A percentile compares a stretch with the other conserved stretches of the same genome.
These are phyloP conservation scores for Lydus trimaculatus DNA, from an alignment of 2,888 invertebrate genomes.

Conservation along the genomic window DNA sequence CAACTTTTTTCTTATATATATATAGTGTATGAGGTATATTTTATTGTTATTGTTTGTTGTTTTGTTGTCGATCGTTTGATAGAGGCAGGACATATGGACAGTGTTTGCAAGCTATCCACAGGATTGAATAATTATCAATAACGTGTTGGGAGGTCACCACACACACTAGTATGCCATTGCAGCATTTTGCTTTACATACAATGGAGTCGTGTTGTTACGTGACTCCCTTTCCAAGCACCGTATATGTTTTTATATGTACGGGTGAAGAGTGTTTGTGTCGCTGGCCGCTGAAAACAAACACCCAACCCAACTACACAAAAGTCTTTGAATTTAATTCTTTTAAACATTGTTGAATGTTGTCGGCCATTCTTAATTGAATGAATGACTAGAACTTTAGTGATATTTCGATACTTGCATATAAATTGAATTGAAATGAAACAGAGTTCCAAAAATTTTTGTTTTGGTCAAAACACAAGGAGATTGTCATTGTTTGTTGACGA, in stretches of 20 bases:
- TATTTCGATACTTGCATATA: conserved; percentile 3
- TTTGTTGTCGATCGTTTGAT: neutral
- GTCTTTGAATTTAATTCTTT: conserved; percentile 9
- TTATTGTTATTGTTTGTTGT: neutral
- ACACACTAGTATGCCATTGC: conserved; percentile 48
- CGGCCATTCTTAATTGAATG: conserved; percentile 10
- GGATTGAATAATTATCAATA: conserved; percentile 58
- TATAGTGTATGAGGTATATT: neutral
- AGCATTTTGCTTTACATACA: conserved; percentile 58
- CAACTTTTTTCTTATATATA: too few species aligned
- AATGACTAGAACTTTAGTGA: neutral
- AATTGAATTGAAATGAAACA: conserved; percentile 23
- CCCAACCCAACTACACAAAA: conserved; percentile 30
- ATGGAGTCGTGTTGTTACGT: conserved; percentile 58
- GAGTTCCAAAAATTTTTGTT: conserved; percentile 37
- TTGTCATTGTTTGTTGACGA: conserved; percentile 44
- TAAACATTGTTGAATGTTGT: neutral
- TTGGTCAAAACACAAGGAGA: conserved; percentile 39
- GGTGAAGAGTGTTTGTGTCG: conserved; percentile 34
- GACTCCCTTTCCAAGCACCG: conserved; percentile 55
- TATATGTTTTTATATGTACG: conserved; percentile 52
- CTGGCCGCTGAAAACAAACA: conserved; percentile 40
- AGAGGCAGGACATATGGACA: conserved; percentile 2
- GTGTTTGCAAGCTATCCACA: conserved; percentile 39
- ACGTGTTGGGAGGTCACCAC: conserved; percentile 58